Evolutionary conservation across 35 echinoderm and acorn worm species (phyloP).

Genomic region (Apostichopus californicus): DNA sequence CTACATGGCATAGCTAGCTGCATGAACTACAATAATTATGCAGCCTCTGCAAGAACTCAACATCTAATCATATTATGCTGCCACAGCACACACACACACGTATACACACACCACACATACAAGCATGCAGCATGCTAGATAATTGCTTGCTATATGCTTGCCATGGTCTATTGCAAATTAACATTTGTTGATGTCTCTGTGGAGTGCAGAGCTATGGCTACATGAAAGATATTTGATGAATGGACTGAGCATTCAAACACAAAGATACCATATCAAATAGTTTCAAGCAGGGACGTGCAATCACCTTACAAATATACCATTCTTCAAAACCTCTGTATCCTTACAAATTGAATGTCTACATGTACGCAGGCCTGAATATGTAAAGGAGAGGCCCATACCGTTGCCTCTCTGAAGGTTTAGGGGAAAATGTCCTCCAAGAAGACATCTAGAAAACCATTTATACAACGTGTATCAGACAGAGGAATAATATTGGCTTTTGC

Average conservation of each 20-base stretch:
- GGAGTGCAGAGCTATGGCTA: not conserved
- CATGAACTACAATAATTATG: conserved; percentile 33
- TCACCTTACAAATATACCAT: not conserved
- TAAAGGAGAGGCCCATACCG: not conserved
- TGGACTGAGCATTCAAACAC: not conserved
- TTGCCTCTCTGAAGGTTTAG: not conserved
- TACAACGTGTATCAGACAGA: too few relatives aligned
- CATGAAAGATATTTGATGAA: conserved; percentile 1
- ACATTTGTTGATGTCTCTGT: conserved; percentile 52
- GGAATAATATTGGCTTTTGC: too few relatives aligned
- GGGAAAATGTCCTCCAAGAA: not conserved
- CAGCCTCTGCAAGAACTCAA: conserved; percentile 13
- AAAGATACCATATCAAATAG: not conserved
- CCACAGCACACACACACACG: not conserved
- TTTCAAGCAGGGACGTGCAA: not conserved
- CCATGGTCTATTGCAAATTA: conserved; percentile 60
- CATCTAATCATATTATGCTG: conserved; percentile 57
- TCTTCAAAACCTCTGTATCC: not conserved
- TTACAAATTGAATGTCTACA: not conserved
- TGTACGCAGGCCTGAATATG: not conserved
- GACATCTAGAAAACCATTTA: not conserved
- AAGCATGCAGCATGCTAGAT: not conserved
- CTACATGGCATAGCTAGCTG: conserved; percentile 1
- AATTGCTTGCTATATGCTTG: conserved; percentile 35
- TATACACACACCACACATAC: not conserved